Conservation (phyloP, 2,888 invertebrate species). For the Blera fallax region DNA sequence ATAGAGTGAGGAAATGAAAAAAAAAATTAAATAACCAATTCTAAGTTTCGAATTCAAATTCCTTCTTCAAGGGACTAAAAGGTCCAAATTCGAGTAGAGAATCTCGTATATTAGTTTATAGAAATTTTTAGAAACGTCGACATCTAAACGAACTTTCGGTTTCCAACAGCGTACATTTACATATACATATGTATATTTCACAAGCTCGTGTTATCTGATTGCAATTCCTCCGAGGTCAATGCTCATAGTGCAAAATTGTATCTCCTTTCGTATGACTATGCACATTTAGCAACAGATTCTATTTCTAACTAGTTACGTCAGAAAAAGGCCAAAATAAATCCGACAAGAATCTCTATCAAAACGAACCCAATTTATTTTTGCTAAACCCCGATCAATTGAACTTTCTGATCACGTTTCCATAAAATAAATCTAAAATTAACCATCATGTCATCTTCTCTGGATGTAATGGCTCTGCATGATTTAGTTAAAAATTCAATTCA, state of each 20-base stretch:
- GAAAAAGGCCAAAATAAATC: slow-evolving; percentile 5
- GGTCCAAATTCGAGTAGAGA: no score
- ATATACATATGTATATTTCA: no score
- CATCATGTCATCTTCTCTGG: slow-evolving; percentile 29
- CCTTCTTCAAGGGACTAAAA: no score
- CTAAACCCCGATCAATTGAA: not conserved
- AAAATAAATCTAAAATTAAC: slow-evolving; percentile 31
- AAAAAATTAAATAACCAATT: no score
- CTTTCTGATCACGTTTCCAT: slow-evolving; percentile 32
- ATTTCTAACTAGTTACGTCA: not conserved
- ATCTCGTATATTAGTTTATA: no score
- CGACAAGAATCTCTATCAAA: not conserved
- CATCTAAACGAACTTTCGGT: no score
- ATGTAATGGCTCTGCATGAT: not conserved
- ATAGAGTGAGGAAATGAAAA: no score
- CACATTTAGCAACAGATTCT: not conserved
- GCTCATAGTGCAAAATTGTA: not conserved
- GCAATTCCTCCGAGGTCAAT: not conserved
- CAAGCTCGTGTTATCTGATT: not conserved
- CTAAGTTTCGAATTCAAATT: no score
- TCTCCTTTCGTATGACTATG: not conserved
- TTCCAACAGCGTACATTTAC: no score
- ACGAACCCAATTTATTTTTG: not conserved
- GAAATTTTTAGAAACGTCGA: no score
- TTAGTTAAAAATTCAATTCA: not conserved